Base-by-base conservation (phyloP, 2,113 vertebrate species). In the Condylura cristata region DNA sequence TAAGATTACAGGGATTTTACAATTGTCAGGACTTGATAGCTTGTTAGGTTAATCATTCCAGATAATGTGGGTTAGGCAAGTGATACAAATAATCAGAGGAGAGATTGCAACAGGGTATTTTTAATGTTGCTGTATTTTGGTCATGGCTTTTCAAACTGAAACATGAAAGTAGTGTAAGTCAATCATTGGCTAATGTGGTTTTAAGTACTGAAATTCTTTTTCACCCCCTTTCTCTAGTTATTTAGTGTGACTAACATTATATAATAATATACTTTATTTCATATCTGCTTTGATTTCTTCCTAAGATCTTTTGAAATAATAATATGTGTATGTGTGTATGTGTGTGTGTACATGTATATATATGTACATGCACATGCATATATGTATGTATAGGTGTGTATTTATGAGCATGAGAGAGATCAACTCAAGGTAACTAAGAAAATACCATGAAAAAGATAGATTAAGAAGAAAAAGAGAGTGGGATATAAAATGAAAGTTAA, bases 1-100 rank as follows among this genome's bases (percentile, higher is more conserved):
- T 76, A 93, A 91, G 66, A 92, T 93, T 46, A 87, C 94, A 80
- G 41, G 26, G 22, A 76, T 90, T 93, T 89, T 80, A 89, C 30
- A 87, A 32, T 71, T 78, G 28, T 87, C 70, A 72, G 46, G 66
- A 71, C 22, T 53, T 51, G 41, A 53, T 90, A 72, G 39, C 80
- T 60, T 76, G 2, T 72, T 89, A 48, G 53, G n/a, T 90, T 37
- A 53, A 37, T 24, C 2, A 2, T 71, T 24, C 14, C 61, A 32
- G 71, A 76, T 18, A 22, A 24, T 14, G 16, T 68, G 30, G 20
- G 28, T 93, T 39, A 58, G 60, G 46, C 90, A 3, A 34, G 5
- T 39, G 32, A 83, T n/a, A 58, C 9, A 68, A 78, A 75, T 82
- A 88, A 65, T 12, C 61, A 30, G 14, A 60, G 2, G 22, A 80